Conservation (phyloP, 2,113 vertebrate species). For the Petrocephalus zakoni region DNA sequence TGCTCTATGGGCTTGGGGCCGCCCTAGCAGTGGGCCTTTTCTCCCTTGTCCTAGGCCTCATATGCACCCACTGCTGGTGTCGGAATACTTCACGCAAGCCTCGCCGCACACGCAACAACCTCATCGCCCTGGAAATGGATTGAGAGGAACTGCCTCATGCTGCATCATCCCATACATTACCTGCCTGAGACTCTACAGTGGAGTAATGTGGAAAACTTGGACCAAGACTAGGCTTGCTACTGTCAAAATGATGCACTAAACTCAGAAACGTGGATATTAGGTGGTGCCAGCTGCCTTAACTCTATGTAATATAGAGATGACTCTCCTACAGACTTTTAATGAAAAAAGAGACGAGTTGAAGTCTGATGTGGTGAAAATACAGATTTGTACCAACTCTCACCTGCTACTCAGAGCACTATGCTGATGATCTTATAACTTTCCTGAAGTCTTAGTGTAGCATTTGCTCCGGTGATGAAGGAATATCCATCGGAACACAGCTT, state of each 20-base stretch:
- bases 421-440: neutral
- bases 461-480: neutral
- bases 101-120: slow-evolving; percentile 67
- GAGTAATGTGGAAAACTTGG: neutral
- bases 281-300: neutral
- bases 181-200: neutral
- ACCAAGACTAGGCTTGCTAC: neutral
- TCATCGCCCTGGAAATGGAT: slow-evolving; percentile 92
- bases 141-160: slow-evolving; percentile 48
- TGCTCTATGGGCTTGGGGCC: slow-evolving; percentile 77
- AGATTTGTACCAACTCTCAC: neutral
- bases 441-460: neutral
- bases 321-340: neutral
- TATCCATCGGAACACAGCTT: neutral
- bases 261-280: neutral
- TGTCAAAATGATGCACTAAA: neutral
- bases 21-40: slow-evolving; percentile 76
- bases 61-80: slow-evolving; percentile 83
- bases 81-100: slow-evolving; percentile 75
- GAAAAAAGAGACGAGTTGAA: neutral
- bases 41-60: slow-evolving; percentile 85
- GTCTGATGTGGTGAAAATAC: neutral
- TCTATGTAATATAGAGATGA: neutral
- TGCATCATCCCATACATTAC: neutral
- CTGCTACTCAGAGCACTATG: neutral